Evolutionary conservation across 2,113 vertebrate species (phyloP).

Genomic region (Pica pica): DNA sequence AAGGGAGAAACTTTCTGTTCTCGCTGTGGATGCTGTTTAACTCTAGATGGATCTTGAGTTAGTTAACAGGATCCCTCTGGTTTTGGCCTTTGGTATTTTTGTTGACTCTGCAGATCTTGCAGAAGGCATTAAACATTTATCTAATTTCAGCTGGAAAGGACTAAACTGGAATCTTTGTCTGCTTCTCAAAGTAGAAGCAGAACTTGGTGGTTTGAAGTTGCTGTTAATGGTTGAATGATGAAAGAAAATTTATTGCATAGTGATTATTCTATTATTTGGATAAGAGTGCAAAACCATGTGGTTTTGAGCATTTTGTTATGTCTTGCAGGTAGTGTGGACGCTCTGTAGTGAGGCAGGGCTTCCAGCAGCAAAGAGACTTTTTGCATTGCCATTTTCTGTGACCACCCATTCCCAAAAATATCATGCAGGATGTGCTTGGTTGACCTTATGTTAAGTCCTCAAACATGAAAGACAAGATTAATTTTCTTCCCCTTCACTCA

Average conservation of each 20-base stretch:
- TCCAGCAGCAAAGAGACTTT: neutral
- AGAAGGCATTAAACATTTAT: conserved; percentile 6
- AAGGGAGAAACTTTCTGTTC: neutral
- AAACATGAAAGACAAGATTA: neutral
- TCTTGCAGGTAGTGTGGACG: neutral
- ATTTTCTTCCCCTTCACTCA: neutral
- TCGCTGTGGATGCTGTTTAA: neutral
- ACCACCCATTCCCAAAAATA: neutral
- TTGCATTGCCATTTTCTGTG: neutral
- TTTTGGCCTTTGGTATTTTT: neutral
- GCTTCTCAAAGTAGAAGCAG: neutral
- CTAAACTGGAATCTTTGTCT: neutral
- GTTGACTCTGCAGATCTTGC: conserved; percentile 31
- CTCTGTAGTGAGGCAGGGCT: neutral
- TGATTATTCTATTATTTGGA: neutral
- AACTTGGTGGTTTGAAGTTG: neutral
- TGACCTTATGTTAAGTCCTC: neutral
- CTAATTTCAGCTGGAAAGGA: neutral
- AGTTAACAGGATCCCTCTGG: neutral
- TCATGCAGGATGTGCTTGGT: neutral
- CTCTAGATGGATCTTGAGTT: neutral
- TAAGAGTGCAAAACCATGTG: neutral
- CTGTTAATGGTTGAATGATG: neutral
- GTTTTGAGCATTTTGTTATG: neutral
- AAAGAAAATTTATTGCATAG: neutral